Conservation (phyloP, 92 coral and sea anemone genomes). For the Palythoa caribaeorum region DNA sequence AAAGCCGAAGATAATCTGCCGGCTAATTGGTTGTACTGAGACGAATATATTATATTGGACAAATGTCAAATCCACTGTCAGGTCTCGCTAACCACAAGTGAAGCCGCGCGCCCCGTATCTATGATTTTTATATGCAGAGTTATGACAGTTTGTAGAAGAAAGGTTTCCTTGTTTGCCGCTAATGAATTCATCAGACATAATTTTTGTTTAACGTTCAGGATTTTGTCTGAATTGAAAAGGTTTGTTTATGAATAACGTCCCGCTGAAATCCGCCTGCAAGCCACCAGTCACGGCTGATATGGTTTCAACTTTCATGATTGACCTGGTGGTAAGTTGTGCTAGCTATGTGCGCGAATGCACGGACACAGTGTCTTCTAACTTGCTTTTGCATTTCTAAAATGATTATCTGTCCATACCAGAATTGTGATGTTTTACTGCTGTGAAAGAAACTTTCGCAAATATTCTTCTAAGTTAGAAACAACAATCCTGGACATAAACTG, state of each 20-base stretch:
- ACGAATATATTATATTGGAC: too few species aligned
- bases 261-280: neutral
- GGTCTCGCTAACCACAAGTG: too few species aligned
- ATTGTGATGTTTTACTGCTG: neutral
- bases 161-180: neutral
- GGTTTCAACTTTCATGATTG: too few species aligned
- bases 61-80: too few species aligned
- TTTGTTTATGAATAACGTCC: neutral
- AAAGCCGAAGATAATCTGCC: too few species aligned
- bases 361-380: neutral
- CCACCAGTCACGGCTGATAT: neutral
- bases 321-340: too few species aligned
- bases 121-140: too few species aligned
- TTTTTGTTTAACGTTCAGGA: neutral
- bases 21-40: too few species aligned
- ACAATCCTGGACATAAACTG: neutral
- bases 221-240: neutral
- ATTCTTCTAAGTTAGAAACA: neutral
- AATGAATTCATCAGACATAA: neutral
- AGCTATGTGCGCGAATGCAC: too few species aligned
- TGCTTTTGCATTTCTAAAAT: neutral
- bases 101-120: too few species aligned
- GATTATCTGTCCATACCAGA: neutral
- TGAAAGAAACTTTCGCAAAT: neutral
- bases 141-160: neutral